phyloP scores from a whole-genome alignment of 2,113 vertebrate species.

The Montifringilla adamsi region DNA sequence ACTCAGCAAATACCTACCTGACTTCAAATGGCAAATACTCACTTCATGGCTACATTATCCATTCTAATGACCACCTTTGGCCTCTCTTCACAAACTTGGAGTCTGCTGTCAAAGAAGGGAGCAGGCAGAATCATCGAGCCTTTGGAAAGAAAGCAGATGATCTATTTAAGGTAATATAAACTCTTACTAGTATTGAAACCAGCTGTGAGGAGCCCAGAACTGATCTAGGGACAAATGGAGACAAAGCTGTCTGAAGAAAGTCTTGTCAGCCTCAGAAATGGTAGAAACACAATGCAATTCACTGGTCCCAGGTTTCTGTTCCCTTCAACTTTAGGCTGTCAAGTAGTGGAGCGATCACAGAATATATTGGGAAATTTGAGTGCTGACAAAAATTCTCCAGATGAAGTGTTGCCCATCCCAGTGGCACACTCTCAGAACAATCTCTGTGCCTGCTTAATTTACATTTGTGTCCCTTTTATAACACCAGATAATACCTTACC shows the following conservation, averaged over 20 bases:
- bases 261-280: background rate
- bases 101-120: conserved; percentile 75
- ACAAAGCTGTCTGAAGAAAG: background rate
- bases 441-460: background rate
- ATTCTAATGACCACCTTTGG: conserved; percentile 76
- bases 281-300: background rate
- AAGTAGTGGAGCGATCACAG: background rate
- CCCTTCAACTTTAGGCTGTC: background rate
- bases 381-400: background rate
- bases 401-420: background rate
- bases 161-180: conserved; percentile 71
- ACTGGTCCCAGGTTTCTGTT: background rate
- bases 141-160: conserved; percentile 60
- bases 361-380: background rate
- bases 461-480: background rate
- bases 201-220: background rate
- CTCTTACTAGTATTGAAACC: background rate
- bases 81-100: conserved; percentile 80
- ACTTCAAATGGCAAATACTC: conserved; percentile 74
- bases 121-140: conserved; percentile 63
- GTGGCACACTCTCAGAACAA: background rate
- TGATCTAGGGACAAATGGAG: background rate
- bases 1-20: conserved; percentile 70
- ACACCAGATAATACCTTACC: background rate
- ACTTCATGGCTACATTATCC: conserved; percentile 74